phyloP scores from a whole-genome alignment of 2,113 vertebrate genomes.

The Bufo bufo region DNA sequence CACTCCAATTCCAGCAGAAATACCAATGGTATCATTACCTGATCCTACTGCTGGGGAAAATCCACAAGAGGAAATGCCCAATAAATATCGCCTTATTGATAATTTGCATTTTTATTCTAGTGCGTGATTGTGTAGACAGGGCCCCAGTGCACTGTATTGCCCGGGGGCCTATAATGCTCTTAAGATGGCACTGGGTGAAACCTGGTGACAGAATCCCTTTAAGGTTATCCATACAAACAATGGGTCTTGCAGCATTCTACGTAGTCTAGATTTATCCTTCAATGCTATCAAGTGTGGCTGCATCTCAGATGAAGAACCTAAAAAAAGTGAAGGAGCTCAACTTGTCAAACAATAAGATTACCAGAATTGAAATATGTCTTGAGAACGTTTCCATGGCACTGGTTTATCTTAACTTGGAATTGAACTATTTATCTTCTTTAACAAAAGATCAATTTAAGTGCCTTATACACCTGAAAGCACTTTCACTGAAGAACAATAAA shows the following conservation, averaged over 20 bases:
- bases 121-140: no score
- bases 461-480: slow-evolving; percentile 49
- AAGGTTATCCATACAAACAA: neutral
- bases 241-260: slow-evolving; percentile 3
- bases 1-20: no score
- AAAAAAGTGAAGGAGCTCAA: neutral
- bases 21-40: no score
- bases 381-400: slow-evolving; percentile 56
- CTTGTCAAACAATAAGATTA: slow-evolving; percentile 27
- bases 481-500: slow-evolving; percentile 52
- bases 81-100: no score
- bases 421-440: slow-evolving; percentile 53
- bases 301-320: neutral
- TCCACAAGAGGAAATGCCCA: no score
- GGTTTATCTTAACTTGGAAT: slow-evolving; percentile 37
- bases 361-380: slow-evolving; percentile 23
- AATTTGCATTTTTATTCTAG: no score
- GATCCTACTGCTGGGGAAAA: no score
- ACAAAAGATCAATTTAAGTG: slow-evolving; percentile 61
- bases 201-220: no score
- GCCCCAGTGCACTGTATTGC: no score
- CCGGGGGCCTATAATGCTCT: no score
- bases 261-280: slow-evolving; percentile 3
- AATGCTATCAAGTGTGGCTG: neutral
- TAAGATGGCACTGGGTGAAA: no score